Base-by-base conservation (phyloP, 2,888 invertebrate genomes). In the Spicauda simplicius region DNA sequence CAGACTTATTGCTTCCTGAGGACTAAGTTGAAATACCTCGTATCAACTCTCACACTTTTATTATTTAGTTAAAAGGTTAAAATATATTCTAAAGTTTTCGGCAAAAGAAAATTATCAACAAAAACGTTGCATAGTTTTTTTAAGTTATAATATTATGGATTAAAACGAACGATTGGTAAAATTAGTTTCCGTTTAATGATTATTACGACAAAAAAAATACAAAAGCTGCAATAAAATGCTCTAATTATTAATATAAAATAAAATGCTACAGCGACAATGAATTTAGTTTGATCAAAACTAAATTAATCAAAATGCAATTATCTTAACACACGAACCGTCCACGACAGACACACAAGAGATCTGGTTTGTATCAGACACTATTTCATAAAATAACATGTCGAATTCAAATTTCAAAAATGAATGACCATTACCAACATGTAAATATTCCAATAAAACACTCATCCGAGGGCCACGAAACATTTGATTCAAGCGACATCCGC, bases 181-280 rank as follows among this genome's bases (percentile, higher is more conserved):
- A 60, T 61, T 65, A 55, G 5, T 55, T 66, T 56, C 54, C 55
- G 53, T 66, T 66, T 66, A 60, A 59, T 66, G 37, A 65, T 53
- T 37, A 59, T 19, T 60, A 66, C 60, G 60, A 54, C 37, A 5
- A 50, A 59, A 57, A 66, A 64, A 66, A 62, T 65, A 65, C 64
- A 75, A 76, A 76, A 73, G 71, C 71, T 68, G 72, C 68, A 69
- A 70, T 68, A 66, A 69, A 69, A 68, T 61, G 18, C 37, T 37
- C 33, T 41, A 56, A 52, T 48, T 57, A 57, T 18, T 53, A 45
- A 58, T 53, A 57, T 12, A 20, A 64, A 19, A 56, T 56, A 41
- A 57, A 20, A 53, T 65, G 12, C 16, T 16, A 45, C 2, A 41
- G 54, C 54, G 19, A 61, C 52, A 33, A 11, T 33, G 52, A 57